Percentiles rank a stretch among this genome's conserved stretches.
phyloP scores from a whole-genome alignment of 2,888 invertebrate genomes.

The Cheilosia pagana region DNA sequence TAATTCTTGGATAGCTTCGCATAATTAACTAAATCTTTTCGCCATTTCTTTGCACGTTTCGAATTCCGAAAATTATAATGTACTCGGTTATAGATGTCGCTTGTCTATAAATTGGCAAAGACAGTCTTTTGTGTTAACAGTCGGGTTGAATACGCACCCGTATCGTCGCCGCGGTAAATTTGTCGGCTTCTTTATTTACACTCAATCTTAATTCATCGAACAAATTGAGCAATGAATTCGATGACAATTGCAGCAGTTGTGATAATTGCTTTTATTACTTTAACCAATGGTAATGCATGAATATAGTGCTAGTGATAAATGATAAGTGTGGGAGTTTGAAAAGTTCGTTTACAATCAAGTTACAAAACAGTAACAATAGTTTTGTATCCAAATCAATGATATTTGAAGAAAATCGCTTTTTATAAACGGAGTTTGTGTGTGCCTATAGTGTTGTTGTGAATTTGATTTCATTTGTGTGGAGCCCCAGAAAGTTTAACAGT shows the following conservation, averaged over 20 bases:
- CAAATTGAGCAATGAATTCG: constrained; percentile 7
- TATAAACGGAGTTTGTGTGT: no score
- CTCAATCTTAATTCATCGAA: not conserved
- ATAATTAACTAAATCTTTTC: constrained; percentile 19
- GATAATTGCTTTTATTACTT: constrained; percentile 13
- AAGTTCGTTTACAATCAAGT: not conserved
- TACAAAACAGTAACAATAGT: no score
- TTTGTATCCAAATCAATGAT: no score
- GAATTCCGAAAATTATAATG: not conserved
- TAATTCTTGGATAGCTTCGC: constrained; percentile 8
- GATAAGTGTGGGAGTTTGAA: not conserved
- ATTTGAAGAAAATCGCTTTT: no score
- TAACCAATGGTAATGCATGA: constrained; percentile 7
- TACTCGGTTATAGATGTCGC: not conserved
- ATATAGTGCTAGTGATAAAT: not conserved
- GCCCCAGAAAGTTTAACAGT: no score
- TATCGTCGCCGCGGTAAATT: not conserved
- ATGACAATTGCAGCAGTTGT: not conserved
- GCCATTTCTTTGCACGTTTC: not conserved
- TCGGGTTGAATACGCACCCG: not conserved
- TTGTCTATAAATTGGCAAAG: constrained; percentile 38
- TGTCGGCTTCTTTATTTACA: not conserved
- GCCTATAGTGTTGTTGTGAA: no score
- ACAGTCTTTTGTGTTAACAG: constrained; percentile 24
- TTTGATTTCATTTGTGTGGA: no score